Percentiles rank a stretch among this genome's conserved stretches.
Evolutionary conservation across 2,888 invertebrate species (phyloP).

Genomic region (Nysson spinosus): DNA sequence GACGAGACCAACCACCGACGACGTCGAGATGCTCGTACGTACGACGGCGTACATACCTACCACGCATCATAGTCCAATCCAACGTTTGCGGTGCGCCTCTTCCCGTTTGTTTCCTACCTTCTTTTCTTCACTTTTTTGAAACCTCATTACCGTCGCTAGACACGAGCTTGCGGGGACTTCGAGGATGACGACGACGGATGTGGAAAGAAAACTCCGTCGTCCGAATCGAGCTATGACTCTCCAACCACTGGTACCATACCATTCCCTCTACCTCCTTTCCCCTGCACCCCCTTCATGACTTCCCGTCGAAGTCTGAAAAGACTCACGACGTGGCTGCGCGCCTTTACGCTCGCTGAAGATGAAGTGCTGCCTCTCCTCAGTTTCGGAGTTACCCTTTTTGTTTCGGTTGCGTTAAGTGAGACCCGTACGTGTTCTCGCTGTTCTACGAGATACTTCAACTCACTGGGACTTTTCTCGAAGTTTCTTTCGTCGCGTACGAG

Average conservation of each 20-base stretch:
- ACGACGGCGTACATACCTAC: background rate
- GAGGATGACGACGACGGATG: constrained; percentile 7
- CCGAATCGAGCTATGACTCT: constrained; percentile 7
- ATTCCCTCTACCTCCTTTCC: background rate
- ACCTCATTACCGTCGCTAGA: constrained; percentile 56
- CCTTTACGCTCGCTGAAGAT: constrained; percentile 33
- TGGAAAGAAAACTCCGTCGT: constrained; percentile 16
- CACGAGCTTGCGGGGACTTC: constrained; percentile 8
- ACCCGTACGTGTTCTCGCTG: background rate
- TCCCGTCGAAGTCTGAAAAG: constrained; percentile 38
- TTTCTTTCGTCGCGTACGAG: background rate
- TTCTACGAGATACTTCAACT: background rate
- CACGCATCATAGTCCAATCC: constrained; percentile 36
- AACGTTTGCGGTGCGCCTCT: constrained; percentile 12
- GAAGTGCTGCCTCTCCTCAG: constrained; percentile 20
- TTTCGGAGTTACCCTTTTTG: constrained; percentile 20
- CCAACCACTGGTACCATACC: background rate
- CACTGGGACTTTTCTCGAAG: background rate
- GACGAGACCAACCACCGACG: background rate
- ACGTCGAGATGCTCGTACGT: constrained; percentile 13
- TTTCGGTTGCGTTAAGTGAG: background rate
- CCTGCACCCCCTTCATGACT: background rate
- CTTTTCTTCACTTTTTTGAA: constrained; percentile 38
- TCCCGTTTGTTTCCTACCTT: constrained; percentile 16
- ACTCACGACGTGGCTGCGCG: constrained; percentile 4